Evolutionary conservation across 1,140 invertebrate genomes (phyloP).

Genomic region (Asbolus verrucosus): DNA sequence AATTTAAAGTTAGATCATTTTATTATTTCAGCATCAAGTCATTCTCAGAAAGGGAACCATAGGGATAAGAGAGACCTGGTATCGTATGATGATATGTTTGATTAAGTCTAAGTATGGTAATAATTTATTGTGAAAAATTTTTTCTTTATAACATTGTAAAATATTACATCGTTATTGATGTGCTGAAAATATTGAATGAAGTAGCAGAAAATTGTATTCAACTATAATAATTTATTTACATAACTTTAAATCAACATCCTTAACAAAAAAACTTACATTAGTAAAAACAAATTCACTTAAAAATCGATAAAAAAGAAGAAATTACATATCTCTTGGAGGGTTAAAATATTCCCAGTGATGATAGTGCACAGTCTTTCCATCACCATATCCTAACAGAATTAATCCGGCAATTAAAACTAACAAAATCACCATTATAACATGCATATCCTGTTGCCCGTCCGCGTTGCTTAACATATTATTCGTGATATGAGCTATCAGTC

Average conservation of each 20-base stretch:
- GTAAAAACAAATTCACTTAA: slow-evolving; percentile 24
- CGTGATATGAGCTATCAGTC: slow-evolving; percentile 74
- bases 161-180: slow-evolving; percentile 4
- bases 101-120: slow-evolving; percentile 38
- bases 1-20: too few species aligned
- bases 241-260: slow-evolving; percentile 11
- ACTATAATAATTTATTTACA: slow-evolving; percentile 30
- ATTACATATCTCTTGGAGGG: slow-evolving; percentile 71
- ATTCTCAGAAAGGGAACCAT: slow-evolving; percentile 84
- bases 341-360: slow-evolving; percentile 88
- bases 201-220: neutral
- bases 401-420: slow-evolving; percentile 79
- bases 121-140: slow-evolving; percentile 19
- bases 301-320: slow-evolving; percentile 37
- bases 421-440: slow-evolving; percentile 79
- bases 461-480: slow-evolving; percentile 66
- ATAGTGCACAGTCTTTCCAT: slow-evolving; percentile 78
- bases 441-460: slow-evolving; percentile 77
- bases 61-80: slow-evolving; percentile 79
- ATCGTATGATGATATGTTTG: slow-evolving; percentile 75
- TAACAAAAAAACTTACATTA: slow-evolving; percentile 3
- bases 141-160: slow-evolving; percentile 23
- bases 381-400: slow-evolving; percentile 77
- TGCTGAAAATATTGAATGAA: slow-evolving; percentile 4
- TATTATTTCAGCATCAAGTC: slow-evolving; percentile 73